Evolutionary conservation across 2,888 invertebrate genomes (phyloP), one percentile per base, ranked within the genome.

Genomic region (Neelides folsomi): DNA sequence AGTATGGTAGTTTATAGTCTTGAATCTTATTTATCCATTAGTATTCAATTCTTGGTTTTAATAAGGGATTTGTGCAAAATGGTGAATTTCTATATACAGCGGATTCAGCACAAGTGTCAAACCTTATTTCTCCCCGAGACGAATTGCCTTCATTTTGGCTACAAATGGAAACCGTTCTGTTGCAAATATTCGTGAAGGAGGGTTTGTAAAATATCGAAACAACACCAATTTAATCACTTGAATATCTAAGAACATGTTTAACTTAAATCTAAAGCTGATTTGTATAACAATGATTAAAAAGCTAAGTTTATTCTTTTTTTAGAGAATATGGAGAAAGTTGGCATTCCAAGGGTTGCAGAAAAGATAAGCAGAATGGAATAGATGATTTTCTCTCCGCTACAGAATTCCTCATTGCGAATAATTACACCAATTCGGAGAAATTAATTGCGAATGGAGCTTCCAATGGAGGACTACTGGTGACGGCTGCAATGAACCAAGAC

Each of bases 341-440:
- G 97, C 95, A 97, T n/a, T n/a, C n/a, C 73, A 86, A 93, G 70
- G 86, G 78, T 6, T 97, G 95, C 87, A 56, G 77, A 81, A 2
- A 90, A 93, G 68, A 98, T n/a, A n/a, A 97, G 69, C 95, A 97
- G 74, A 97, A 97, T 72, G 86, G 85, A 43, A 97, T 97, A 71
- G 87, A 95, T 72, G 98, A 98, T 75, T 95, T 98, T 72, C 86
- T 88, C 68, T 76, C 79, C 50, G 93, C 94, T 1, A 95, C 88
- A 0, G 82, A 93, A 71, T 92, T 85, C 74, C 78, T 97, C 42
- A 77, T 90, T 19, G 68, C 73, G 6, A 78, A 86, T 63, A 77
- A 80, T n/a, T 92, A 89, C 72, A 92, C 94, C 0, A 73, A 70
- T 19, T 71, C 77, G 49, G 84, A 82, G 69, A 69, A n/a, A n/a